Evolutionary conservation across 2,888 invertebrate genomes (phyloP).

Genomic region (Scaeva pyrastri): DNA sequence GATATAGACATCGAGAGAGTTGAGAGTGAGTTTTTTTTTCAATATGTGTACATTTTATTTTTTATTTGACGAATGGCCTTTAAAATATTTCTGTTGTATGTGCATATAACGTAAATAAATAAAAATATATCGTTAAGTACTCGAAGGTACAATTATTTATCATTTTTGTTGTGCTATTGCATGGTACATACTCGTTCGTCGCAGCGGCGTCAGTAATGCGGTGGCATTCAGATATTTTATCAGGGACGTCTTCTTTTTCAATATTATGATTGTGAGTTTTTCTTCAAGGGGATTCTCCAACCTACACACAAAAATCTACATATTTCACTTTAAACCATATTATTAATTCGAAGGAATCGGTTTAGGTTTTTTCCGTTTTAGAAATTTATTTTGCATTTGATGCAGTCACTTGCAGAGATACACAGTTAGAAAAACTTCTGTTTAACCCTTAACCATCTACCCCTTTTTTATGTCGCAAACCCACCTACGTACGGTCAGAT

Average conservation of each 20-base stretch:
- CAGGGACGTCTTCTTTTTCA: constrained; percentile 28
- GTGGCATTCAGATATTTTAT: constrained; percentile 24
- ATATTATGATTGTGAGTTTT: neutral
- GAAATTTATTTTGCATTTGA: no score
- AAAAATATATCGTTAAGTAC: constrained; percentile 40
- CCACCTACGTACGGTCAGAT: no score
- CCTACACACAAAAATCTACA: no score
- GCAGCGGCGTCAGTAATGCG: neutral
- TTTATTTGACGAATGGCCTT: constrained; percentile 31
- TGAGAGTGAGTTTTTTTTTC: constrained; percentile 51
- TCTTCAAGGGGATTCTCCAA: neutral
- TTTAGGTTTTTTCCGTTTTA: no score
- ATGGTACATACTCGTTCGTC: neutral
- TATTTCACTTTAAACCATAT: no score
- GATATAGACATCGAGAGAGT: constrained; percentile 26
- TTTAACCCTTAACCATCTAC: no score
- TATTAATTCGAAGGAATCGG: no score
- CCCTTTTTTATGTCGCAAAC: no score
- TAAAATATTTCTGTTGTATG: constrained; percentile 20
- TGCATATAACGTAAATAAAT: constrained; percentile 28
- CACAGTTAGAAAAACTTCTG: no score
- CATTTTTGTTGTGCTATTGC: constrained; percentile 50
- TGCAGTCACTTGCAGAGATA: no score
- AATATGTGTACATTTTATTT: neutral
- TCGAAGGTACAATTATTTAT: constrained; percentile 50